A percentile compares a stretch with the other conserved stretches of the same genome.
phyloP scores from a whole-genome alignment of 2,888 invertebrate species.

The Protodeltote pygarga region DNA sequence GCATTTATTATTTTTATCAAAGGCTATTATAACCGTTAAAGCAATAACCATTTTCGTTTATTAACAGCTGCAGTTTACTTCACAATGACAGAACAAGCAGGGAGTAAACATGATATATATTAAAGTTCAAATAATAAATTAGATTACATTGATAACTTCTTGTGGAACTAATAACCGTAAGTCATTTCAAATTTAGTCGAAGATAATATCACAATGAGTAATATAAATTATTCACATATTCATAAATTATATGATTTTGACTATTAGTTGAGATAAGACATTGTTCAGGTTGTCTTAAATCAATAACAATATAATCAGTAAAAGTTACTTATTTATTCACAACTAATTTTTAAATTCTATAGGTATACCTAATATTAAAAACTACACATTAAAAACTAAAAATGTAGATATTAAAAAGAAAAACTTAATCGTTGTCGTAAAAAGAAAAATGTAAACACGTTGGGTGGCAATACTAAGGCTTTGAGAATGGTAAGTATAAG shows the following conservation, averaged over 20 bases:
- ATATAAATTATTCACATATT: conserved; percentile 4
- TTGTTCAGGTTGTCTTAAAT: neutral
- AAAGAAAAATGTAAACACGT: too few species aligned
- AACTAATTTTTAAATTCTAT: too few species aligned
- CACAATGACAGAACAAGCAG: neutral
- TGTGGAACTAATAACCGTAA: conserved; percentile 3
- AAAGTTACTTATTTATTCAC: too few species aligned
- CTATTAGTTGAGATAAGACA: conserved; percentile 5
- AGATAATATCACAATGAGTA: conserved; percentile 6
- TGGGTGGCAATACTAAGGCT: too few species aligned
- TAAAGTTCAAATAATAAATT: neutral
- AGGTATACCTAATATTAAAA: too few species aligned
- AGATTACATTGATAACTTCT: neutral
- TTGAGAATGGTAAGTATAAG: too few species aligned
- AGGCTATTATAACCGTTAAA: conserved; percentile 24
- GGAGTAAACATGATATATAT: neutral
- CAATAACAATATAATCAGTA: too few species aligned
- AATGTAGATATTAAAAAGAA: too few species aligned
- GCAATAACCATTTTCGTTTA: conserved; percentile 26
- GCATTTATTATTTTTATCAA: conserved; percentile 53
- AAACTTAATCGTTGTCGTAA: too few species aligned
- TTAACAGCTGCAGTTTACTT: conserved; percentile 8
- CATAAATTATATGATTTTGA: neutral
- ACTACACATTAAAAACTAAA: too few species aligned
- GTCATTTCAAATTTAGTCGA: conserved; percentile 1